Evolutionary conservation across 2,113 vertebrate genomes (phyloP).

Genomic region (Cephalopholis sonnerati): DNA sequence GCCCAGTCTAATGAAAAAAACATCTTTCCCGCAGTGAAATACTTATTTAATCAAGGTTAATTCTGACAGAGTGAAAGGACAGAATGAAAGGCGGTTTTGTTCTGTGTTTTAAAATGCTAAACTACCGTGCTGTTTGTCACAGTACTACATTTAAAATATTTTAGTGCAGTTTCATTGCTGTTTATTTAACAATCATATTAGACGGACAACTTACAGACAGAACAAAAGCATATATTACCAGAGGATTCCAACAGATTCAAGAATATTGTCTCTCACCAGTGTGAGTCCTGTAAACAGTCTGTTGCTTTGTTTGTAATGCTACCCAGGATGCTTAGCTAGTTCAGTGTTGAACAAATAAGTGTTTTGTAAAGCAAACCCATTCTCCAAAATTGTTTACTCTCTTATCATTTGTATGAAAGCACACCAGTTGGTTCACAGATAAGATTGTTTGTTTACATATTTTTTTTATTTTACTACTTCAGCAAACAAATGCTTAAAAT

Average conservation of each 20-base stretch:
- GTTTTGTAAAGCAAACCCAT: conserved; percentile 11
- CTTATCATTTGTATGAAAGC: not conserved
- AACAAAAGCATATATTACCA: not conserved
- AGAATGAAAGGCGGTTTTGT: too few species aligned
- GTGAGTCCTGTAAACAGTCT: not conserved
- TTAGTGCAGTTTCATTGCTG: not conserved
- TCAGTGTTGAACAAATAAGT: conserved; percentile 10
- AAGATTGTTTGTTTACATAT: not conserved
- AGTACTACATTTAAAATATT: not conserved
- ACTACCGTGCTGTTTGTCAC: not conserved
- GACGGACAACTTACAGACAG: not conserved
- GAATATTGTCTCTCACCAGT: not conserved
- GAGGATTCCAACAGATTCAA: not conserved
- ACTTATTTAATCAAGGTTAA: not conserved
- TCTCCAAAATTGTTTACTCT: not conserved
- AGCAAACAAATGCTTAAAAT: not conserved
- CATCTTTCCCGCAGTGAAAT: too few species aligned
- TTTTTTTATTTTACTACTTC: not conserved
- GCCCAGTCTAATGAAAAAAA: too few species aligned
- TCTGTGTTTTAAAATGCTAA: not conserved
- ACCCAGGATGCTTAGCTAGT: not conserved
- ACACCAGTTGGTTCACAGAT: not conserved
- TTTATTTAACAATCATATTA: not conserved
- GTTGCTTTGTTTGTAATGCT: conserved; percentile 13
- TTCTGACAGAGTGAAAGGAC: not conserved